These are phyloP conservation scores for Scaptomyza pallida DNA, from an alignment of 1,140 invertebrate genomes.

Conservation along the genomic window DNA sequence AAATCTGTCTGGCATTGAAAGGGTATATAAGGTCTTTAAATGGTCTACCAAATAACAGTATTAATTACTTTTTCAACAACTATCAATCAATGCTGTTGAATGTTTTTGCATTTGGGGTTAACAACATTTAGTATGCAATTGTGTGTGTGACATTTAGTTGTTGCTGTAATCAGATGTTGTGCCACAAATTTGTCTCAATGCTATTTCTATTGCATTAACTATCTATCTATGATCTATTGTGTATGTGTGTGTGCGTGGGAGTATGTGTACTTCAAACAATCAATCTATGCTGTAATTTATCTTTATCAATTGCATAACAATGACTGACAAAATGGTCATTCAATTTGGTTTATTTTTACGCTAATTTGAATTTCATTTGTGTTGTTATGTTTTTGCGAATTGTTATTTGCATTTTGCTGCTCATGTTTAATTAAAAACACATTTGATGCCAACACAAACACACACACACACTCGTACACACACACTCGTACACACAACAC, in stretches of 20 bases:
- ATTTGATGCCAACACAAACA: constrained; percentile 36
- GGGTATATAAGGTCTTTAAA: no score
- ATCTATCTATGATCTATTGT: not conserved
- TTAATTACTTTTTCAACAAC: not conserved
- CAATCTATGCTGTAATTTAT: constrained; percentile 10
- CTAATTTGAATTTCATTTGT: constrained; percentile 75
- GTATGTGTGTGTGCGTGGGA: not conserved
- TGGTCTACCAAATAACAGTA: no score
- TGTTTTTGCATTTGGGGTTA: not conserved
- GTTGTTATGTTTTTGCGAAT: constrained; percentile 39
- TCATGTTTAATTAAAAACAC: constrained; percentile 61
- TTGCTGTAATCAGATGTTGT: constrained; percentile 9
- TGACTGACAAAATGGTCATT: constrained; percentile 8
- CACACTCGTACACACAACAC: no score
- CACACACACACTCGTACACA: constrained; percentile 4
- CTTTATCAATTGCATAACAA: constrained; percentile 13
- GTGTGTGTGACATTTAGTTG: not conserved
- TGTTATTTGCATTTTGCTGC: constrained; percentile 52
- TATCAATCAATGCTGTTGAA: not conserved
- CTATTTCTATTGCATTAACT: not conserved
- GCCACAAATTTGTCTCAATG: not conserved
- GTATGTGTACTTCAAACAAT: constrained; percentile 17
- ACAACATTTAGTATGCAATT: not conserved
- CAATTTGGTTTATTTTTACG: constrained; percentile 17
- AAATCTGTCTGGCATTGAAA: no score